phyloP scores from a whole-genome alignment of 2,888 invertebrate genomes.

The Spodoptera picta region DNA sequence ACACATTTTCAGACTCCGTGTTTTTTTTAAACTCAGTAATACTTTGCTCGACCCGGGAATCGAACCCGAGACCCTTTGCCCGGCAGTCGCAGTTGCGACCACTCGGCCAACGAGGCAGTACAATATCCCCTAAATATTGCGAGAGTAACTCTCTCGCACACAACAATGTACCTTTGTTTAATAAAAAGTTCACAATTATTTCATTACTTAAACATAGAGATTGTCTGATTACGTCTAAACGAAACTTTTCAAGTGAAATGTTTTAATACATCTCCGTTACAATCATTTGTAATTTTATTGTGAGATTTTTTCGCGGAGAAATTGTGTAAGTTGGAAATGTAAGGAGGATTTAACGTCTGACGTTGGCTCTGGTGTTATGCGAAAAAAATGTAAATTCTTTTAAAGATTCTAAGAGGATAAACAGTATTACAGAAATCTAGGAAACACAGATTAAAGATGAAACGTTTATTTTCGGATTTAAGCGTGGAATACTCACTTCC shows the following conservation, averaged over 20 bases:
- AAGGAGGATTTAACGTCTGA: conserved; percentile 2
- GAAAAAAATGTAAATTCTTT: conserved; percentile 16
- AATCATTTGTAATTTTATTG: conserved; percentile 45
- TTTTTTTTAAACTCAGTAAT: too few relatives aligned
- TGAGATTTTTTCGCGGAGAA: conserved; percentile 54
- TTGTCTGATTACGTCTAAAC: conserved; percentile 56
- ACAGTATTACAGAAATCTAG: background rate
- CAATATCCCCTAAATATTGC: conserved; percentile 52
- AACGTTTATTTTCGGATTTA: too few relatives aligned
- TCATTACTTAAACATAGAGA: conserved; percentile 54
- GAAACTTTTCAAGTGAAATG: conserved; percentile 63
- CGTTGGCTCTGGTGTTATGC: conserved; percentile 8
- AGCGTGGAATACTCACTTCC: too few relatives aligned
- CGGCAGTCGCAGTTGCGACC: too few relatives aligned
- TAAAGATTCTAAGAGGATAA: conserved; percentile 14
- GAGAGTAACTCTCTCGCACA: conserved; percentile 62
- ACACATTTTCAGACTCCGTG: too few relatives aligned
- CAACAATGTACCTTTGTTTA: conserved; percentile 68
- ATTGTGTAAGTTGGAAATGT: conserved; percentile 19
- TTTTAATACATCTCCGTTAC: conserved; percentile 48
- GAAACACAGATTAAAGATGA: background rate
- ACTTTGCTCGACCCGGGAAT: too few relatives aligned
- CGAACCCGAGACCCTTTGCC: too few relatives aligned
- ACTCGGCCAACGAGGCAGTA: background rate
- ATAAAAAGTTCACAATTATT: conserved; percentile 61